Evolutionary conservation across 2,888 invertebrate genomes (phyloP).

Genomic region (Schizaphis graminum): DNA sequence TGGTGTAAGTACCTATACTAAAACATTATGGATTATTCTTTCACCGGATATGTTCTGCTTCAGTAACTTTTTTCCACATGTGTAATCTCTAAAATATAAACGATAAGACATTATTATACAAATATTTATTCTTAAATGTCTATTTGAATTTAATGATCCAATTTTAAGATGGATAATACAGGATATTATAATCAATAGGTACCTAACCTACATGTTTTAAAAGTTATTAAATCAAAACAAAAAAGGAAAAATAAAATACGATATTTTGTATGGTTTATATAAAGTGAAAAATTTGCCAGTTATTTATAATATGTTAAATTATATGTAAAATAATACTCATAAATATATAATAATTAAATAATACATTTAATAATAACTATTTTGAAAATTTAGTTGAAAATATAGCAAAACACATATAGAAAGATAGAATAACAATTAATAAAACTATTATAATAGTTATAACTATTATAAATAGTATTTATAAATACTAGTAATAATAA

Average conservation of each 20-base stretch:
- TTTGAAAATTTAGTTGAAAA: not conserved
- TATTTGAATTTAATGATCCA: not conserved
- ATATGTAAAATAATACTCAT: not conserved
- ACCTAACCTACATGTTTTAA: too few species aligned
- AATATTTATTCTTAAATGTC: not conserved
- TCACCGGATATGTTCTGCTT: not conserved
- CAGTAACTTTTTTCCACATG: not conserved
- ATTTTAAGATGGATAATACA: not conserved
- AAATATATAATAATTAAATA: too few species aligned
- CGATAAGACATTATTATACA: not conserved
- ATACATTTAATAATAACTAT: not conserved
- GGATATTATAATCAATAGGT: not conserved
- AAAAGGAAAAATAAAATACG: not conserved
- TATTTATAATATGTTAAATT: not conserved
- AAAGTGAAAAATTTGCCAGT: not conserved
- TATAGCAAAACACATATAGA: not conserved
- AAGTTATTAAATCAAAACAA: not conserved
- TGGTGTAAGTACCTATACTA: not conserved
- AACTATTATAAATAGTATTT: too few species aligned
- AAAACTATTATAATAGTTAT: not conserved
- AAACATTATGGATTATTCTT: not conserved
- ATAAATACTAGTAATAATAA: not conserved
- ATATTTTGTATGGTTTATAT: not conserved
- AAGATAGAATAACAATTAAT: not conserved
- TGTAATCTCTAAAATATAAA: not conserved